Base-by-base conservation (phyloP, 2,113 vertebrate genomes). In the Mormyrus iriodes region DNA sequence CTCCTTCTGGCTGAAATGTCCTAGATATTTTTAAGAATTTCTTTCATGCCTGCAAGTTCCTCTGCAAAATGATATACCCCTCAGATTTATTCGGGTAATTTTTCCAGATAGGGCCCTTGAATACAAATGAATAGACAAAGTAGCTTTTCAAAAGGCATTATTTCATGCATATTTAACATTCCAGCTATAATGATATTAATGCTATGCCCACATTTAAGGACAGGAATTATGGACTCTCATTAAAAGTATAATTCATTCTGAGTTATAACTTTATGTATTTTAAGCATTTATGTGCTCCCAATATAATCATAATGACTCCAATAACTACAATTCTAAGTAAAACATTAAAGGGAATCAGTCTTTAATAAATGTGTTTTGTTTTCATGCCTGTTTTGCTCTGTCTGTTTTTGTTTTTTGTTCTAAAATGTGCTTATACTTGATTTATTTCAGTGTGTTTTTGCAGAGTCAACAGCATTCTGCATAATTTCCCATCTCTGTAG, bases 151-250 rank as follows among this genome's bases (percentile, higher is more conserved):
- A 79, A 89, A 88, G 88, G 89, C 85, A 79, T 91, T 91, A 88
- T 89, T 90, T 91, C 88, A 92, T 92, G 91, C 90, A 89, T 91
- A 92, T 92, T 85, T 84, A 89, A 91, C 89, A 85, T 85, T 88
- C 89, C 86, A 89, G 87, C 89, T 91, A 49, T 90, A 91, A 91
- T 91, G 42, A 90, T 86, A 90, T 88, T 91, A 90, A 92, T 91
- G 85, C 88, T 76, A 88, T 91, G 88, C 90, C 90, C 90, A 89
- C 90, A 89, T 92, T 90, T 91, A 82, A 86, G 46, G 85, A 89
- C 49, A 49, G 35, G 89, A 90, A 86, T 69, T 89, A 52, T 76
- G 44, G 55, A 90, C n/a, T 87, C 86, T 88, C 44, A 61, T 88
- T 91, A 87, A 48, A 79, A 88, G 89, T 44, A 87, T 87, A 61